Percentiles rank a stretch among this genome's conserved stretches.
Conservation (phyloP, 2,888 invertebrate species). For the Entomobrya multifasciata region DNA sequence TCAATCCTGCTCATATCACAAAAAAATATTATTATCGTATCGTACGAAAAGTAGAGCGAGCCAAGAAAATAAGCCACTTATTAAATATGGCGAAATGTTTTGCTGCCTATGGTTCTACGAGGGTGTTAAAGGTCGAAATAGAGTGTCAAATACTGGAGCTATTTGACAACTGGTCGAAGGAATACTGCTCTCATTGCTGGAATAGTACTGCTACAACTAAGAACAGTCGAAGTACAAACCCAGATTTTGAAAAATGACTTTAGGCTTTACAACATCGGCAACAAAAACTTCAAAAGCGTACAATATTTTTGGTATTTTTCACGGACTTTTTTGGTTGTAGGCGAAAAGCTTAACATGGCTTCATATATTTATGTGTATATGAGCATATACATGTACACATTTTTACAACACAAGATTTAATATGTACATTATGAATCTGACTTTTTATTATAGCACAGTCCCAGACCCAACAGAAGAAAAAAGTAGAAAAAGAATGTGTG, state of each 20-base stretch:
- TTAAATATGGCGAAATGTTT: conserved; percentile 21
- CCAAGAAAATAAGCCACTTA: conserved; percentile 28
- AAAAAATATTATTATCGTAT: not conserved
- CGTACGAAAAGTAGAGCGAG: not conserved
- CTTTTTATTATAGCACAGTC: no score
- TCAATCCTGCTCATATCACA: not conserved
- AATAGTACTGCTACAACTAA: no score
- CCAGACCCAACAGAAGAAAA: not conserved
- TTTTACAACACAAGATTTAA: no score
- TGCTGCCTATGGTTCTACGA: not conserved
- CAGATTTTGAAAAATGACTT: not conserved
- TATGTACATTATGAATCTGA: no score
- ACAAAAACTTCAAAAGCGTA: conserved; percentile 2
- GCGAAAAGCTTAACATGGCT: conserved; percentile 1
- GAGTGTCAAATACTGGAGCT: conserved; percentile 43
- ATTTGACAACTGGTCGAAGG: not conserved
- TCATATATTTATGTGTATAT: not conserved
- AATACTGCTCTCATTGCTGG: no score
- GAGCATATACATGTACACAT: not conserved
- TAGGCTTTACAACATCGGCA: not conserved
- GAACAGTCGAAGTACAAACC: no score
- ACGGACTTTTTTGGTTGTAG: conserved; percentile 11
- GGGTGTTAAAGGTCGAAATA: conserved; percentile 50
- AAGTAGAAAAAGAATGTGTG: conserved; percentile 24
- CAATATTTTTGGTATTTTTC: conserved; percentile 1